A percentile compares a stretch with the other conserved stretches of the same genome.
Conservation (phyloP, 2,888 invertebrate genomes). For the Herminia tarsipennalis region DNA sequence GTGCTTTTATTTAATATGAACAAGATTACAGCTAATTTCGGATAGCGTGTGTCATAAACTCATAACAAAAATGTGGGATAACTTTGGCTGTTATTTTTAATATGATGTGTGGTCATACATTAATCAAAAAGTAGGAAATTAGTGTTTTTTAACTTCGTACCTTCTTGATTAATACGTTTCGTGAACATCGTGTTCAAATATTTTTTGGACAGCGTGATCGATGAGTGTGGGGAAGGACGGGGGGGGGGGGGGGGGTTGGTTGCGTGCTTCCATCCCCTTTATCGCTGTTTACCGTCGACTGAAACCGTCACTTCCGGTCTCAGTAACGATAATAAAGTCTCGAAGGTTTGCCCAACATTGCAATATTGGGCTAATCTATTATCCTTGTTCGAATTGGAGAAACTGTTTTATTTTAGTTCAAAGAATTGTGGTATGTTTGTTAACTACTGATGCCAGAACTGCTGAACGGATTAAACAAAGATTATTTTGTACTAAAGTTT, state of each 20-base stretch:
- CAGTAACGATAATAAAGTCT: neutral
- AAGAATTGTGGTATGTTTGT: no score
- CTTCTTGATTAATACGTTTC: no score
- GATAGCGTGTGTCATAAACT: constrained; percentile 45
- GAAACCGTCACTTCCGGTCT: constrained; percentile 1
- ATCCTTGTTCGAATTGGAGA: neutral
- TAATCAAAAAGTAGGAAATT: neutral
- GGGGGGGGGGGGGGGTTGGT: no score
- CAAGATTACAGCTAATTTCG: constrained; percentile 55
- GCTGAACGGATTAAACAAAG: no score
- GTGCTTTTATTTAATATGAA: constrained; percentile 56
- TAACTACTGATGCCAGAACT: no score
- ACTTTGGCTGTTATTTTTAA: constrained; percentile 21
- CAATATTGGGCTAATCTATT: neutral
- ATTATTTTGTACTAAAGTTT: no score
- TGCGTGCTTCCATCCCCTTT: neutral
- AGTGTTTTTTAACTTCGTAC: no score
- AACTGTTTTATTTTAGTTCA: neutral
- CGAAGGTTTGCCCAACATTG: neutral
- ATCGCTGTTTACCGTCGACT: constrained; percentile 2
- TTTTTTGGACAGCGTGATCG: neutral
- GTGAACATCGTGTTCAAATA: no score
- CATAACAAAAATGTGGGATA: constrained; percentile 34
- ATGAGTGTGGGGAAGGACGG: no score
- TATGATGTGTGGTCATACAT: neutral